Evolutionary conservation across 2,888 invertebrate genomes (phyloP), one percentile per base, ranked within the genome.

Genomic region (Hipparchia sbordonii): DNA sequence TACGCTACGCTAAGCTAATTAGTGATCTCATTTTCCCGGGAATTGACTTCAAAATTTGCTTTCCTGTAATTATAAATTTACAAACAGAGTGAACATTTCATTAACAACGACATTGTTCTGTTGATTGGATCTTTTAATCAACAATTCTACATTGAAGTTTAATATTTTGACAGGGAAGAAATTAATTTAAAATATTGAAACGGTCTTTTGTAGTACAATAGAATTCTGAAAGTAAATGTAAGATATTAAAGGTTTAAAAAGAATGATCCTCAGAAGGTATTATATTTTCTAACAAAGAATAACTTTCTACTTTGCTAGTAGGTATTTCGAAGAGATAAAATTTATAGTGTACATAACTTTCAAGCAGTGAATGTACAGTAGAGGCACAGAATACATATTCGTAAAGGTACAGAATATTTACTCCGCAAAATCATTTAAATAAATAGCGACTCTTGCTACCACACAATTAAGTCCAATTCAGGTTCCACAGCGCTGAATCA

Each of bases 1-100:
- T 67, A 72, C 23, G 23, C 23, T 23, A 23, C 23, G 73, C 73
- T 62, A 69, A 70, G 69, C 77, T 78, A 78, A 78, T 77, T 78
- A 78, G 76, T 75, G 76, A 78, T 77, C 77, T 77, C 79, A 76
- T 77, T 80, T 76, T 72, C 68, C 71, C 70, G 67, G 71, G 74
- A 77, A 76, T 77, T 75, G 75, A 74, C 77, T 77, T 72, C 68
- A 72, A 78, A 75, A 77, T 77, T 76, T 73, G 77, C 76, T 78
- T 77, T 76, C 72, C 75, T 76, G 76, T 75, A 73, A 76, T 77
- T 78, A 77, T 77, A 74, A 76, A 76, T 78, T 74, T 72, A 77
- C 76, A 77, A 77, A 77, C 73, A 76, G 70, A 73, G 69, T 75
- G 76, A 74, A 75, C 76, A 76, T 77, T 76, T 76, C 78, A 77